Evolutionary conservation across 2,113 vertebrate genomes (phyloP).

Genomic region (Vidua macroura): DNA sequence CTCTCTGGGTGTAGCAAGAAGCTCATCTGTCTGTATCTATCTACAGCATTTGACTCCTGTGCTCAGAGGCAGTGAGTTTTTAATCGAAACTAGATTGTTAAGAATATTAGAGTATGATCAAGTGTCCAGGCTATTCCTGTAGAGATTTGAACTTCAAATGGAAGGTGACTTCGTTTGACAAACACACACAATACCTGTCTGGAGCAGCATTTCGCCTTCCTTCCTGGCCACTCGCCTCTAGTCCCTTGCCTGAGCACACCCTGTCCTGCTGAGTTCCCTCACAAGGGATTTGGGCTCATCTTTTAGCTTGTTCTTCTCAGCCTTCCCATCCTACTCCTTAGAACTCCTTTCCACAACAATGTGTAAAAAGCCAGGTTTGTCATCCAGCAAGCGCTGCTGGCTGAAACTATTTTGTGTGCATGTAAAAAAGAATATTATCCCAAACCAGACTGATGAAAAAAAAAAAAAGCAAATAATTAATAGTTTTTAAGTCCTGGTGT

Average conservation of each 20-base stretch:
- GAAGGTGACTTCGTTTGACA: background rate
- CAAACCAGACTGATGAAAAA: background rate
- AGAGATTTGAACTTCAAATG: background rate
- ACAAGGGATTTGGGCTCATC: background rate
- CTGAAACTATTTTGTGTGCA: background rate
- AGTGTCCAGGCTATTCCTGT: background rate
- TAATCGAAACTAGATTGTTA: background rate
- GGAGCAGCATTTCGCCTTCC: background rate
- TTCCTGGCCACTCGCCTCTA: background rate
- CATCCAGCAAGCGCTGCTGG: background rate
- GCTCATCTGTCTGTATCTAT: background rate
- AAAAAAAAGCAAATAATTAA: background rate
- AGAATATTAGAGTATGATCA: constrained; percentile 1
- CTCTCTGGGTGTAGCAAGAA: background rate
- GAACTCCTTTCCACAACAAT: background rate
- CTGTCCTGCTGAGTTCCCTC: background rate
- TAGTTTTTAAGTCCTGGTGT: background rate
- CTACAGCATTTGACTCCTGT: background rate
- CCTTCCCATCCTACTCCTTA: background rate
- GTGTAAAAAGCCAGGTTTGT: background rate
- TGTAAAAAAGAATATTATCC: background rate
- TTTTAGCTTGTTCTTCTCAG: background rate
- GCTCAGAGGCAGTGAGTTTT: constrained; percentile 6
- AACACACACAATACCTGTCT: background rate
- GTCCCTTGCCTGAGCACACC: background rate